phyloP scores from a whole-genome alignment of 2,888 invertebrate species.

The Gari tellinella region DNA sequence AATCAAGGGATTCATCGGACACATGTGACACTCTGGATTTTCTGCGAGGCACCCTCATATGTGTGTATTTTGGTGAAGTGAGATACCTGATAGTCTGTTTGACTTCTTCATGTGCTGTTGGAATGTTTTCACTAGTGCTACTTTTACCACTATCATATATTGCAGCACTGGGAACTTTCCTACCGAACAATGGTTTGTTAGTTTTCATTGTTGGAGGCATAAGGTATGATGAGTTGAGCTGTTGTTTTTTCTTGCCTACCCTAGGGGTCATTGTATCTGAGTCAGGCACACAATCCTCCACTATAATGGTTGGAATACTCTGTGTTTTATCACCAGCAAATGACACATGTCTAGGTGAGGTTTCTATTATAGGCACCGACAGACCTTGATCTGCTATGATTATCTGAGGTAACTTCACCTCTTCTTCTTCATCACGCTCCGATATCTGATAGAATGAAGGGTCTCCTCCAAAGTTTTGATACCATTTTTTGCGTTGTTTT shows the following conservation, averaged over 20 bases:
- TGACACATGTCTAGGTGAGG: background rate
- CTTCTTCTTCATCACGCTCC: conserved; percentile 48
- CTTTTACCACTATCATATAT: too few species aligned
- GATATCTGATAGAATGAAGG: conserved; percentile 48
- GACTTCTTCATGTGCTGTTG: too few species aligned
- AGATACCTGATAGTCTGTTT: conserved; percentile 5
- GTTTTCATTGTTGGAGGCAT: too few species aligned
- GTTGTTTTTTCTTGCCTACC: too few species aligned
- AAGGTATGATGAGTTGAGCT: too few species aligned
- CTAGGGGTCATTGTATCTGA: too few species aligned
- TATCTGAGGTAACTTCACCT: conserved; percentile 10
- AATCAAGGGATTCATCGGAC: conserved; percentile 52
- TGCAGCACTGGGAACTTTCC: too few species aligned
- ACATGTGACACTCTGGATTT: conserved; percentile 22
- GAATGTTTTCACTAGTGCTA: too few species aligned
- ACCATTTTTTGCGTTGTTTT: conserved; percentile 43
- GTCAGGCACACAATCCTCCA: too few species aligned
- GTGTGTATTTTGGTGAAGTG: conserved; percentile 52
- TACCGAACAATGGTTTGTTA: too few species aligned
- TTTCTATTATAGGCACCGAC: conserved; percentile 1
- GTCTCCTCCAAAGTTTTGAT: conserved; percentile 37
- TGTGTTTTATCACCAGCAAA: too few species aligned
- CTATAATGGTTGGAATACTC: too few species aligned
- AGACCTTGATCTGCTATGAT: background rate
- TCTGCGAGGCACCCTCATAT: conserved; percentile 48